phyloP scores from a whole-genome alignment of 1,140 invertebrate genomes.

The Zaprionus africanus region DNA sequence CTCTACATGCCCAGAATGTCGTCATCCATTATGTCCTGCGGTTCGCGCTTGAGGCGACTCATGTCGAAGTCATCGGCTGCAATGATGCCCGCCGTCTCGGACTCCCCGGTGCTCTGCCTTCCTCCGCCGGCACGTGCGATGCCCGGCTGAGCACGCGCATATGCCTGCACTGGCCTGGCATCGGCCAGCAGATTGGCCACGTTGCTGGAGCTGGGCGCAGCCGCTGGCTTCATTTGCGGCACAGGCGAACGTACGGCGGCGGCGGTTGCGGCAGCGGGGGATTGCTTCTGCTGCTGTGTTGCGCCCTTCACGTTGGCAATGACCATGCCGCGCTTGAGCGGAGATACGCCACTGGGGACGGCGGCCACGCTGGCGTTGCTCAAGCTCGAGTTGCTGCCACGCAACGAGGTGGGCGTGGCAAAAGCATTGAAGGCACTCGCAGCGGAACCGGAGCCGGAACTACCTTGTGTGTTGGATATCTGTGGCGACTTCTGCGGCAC shows the following conservation, averaged over 20 bases:
- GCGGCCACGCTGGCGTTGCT: background rate
- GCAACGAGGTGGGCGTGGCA: conserved; percentile 35
- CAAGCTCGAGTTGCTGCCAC: background rate
- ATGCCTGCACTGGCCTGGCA: background rate
- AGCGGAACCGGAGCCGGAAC: background rate
- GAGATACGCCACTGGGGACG: background rate
- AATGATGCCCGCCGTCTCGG: conserved; percentile 58
- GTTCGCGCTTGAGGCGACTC: conserved; percentile 53
- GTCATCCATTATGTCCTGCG: conserved; percentile 49
- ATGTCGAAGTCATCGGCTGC: conserved; percentile 62
- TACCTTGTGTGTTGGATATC: conserved; percentile 56
- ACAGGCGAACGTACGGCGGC: background rate
- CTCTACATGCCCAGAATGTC: conserved; percentile 57
- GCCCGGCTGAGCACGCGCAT: background rate
- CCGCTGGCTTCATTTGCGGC: background rate
- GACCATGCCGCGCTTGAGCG: conserved; percentile 52
- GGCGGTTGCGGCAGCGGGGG: background rate
- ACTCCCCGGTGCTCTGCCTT: background rate
- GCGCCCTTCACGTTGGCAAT: conserved; percentile 53
- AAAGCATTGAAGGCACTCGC: conserved; percentile 39
- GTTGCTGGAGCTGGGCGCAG: background rate
- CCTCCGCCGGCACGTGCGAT: background rate
- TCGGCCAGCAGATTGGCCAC: conserved; percentile 35
- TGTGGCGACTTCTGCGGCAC: conserved; percentile 49
- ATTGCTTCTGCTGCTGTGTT: background rate